Conservation (phyloP, 1,140 invertebrate species). For the Drosophila nigromelanica region DNA sequence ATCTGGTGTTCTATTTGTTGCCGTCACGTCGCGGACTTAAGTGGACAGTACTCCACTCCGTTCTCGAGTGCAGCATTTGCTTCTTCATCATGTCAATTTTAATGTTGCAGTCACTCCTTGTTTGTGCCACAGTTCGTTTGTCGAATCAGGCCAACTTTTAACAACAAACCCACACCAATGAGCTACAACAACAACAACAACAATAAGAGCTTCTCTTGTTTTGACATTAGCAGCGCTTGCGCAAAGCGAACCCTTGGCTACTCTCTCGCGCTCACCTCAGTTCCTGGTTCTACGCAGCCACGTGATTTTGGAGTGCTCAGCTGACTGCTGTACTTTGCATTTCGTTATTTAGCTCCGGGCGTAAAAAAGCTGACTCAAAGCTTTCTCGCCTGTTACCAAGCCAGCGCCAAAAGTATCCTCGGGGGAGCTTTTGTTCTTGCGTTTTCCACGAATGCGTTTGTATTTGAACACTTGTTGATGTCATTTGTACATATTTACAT, state of each 20-base stretch:
- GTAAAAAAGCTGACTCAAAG: conserved; percentile 28
- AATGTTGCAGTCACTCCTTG: conserved; percentile 35
- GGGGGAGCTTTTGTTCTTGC: conserved; percentile 36
- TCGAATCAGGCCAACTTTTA: conserved; percentile 65
- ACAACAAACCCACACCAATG: conserved; percentile 64
- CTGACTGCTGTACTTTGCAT: conserved; percentile 45
- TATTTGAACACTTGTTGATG: conserved; percentile 61
- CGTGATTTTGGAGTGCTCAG: conserved; percentile 48
- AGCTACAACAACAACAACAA: conserved; percentile 22
- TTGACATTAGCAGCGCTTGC: conserved; percentile 66
- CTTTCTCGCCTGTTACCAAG: conserved; percentile 30
- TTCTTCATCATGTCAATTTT: conserved; percentile 63
- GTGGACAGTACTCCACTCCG: conserved; percentile 23
- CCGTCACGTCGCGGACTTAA: conserved; percentile 1
- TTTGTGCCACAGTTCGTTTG: conserved; percentile 37
- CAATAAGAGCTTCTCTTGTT: conserved; percentile 45
- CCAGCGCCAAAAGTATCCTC: conserved; percentile 22
- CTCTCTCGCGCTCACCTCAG: neutral
- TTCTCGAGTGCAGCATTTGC: conserved; percentile 58
- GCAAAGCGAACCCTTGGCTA: conserved; percentile 17
- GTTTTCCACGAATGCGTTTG: neutral
- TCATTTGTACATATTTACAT: conserved; percentile 14
- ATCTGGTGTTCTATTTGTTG: conserved; percentile 13
- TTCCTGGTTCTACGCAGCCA: conserved; percentile 15
- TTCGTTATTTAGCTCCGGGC: conserved; percentile 39